Conservation (phyloP, 2,888 invertebrate species). For the Alloscopus bannaensis region DNA sequence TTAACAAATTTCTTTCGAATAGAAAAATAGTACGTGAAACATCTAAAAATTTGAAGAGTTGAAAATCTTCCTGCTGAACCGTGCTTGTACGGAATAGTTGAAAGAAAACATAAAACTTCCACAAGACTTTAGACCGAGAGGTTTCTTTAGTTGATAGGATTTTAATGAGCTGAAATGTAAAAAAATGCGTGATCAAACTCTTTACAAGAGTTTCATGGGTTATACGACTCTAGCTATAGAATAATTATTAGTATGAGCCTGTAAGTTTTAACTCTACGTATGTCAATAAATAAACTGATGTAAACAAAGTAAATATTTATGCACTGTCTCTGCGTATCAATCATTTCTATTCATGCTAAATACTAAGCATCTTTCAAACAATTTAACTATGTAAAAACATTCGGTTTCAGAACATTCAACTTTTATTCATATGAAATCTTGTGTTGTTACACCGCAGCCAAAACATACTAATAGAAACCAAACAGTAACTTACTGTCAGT, state of each 20-base stretch:
- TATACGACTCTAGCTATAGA: conserved; percentile 45
- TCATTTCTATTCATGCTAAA: neutral
- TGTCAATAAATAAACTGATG: conserved; percentile 40
- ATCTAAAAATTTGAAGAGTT: neutral
- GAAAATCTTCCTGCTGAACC: neutral
- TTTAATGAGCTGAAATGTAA: conserved; percentile 26
- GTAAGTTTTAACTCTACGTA: conserved; percentile 34
- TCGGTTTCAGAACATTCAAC: neutral
- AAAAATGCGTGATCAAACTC: conserved; percentile 46
- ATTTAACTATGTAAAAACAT: neutral
- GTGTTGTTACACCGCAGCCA: too few relatives aligned
- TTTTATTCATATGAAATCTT: neutral
- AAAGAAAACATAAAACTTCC: neutral
- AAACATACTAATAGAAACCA: too few relatives aligned
- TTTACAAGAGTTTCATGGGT: conserved; percentile 51
- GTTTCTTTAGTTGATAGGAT: conserved; percentile 25
- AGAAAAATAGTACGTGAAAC: neutral
- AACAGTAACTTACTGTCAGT: too few relatives aligned
- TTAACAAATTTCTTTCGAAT: neutral
- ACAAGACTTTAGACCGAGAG: conserved; percentile 29
- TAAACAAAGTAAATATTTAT: conserved; percentile 36
- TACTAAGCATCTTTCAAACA: neutral
- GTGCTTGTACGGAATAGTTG: neutral
- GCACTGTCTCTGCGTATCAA: neutral
- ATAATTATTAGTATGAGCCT: conserved; percentile 31